Base-by-base conservation (phyloP, 2,888 invertebrate species). In the Rotaria macrura region DNA sequence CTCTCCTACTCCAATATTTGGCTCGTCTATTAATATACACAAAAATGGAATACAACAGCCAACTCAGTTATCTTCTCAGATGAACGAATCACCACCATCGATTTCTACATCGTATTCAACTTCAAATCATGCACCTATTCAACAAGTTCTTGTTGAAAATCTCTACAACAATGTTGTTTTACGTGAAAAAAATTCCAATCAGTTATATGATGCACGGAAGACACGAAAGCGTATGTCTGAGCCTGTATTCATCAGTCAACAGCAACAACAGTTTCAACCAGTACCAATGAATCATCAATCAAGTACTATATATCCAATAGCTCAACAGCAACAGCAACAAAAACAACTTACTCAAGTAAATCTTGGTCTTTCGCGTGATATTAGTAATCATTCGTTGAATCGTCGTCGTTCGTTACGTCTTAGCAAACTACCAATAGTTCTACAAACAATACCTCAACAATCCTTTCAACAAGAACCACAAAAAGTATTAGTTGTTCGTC, bases 401-500 rank as follows among this genome's bases (percentile, higher is more conserved):
- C 79, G 43, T 79, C 79, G 79, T 25, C 79, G 79, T 25, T 79
- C 79, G n/a, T n/a, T 79, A n/a, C 79, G 43, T 79, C n/a, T 25
- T 79, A 43, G 7, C 0, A 79, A 79, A 79, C 25, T 20, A 23
- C 43, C 79, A 43, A 14, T 65, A 34, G 5, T 34, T 34, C 79
- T 79, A 25, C 79, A 79, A 79, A 25, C 40, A 43, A 79, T 79
- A 23, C 79, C 14, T 43, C 79, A 79, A 79, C 40, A 40, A 79
- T 14, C 23, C 40, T 9, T 43, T 25, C 79, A 79, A 43, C 25
- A n/a, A 25, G 85, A 85, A 83, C 25, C 43, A 40, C 86, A 90
- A 74, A 89, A 89, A 89, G 90, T 94, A 86, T 93, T 93, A 88
- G 93, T 95, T 54, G 93, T 95, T 92, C 93, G 97, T 0, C 97